phyloP scores from a whole-genome alignment of 2,888 invertebrate genomes.

The Synergus umbraculus region DNA sequence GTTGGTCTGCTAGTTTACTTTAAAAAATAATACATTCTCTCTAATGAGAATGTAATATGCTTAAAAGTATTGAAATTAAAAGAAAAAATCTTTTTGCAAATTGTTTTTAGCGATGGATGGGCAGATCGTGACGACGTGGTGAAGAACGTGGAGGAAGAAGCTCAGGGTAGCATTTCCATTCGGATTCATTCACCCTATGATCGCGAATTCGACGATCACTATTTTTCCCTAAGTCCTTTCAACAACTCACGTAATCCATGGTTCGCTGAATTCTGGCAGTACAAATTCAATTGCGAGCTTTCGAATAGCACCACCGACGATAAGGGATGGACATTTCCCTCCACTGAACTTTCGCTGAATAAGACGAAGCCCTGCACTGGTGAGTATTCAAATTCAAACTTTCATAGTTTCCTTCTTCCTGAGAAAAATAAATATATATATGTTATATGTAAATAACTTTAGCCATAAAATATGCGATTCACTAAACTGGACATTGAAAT shows the following conservation, averaged over 20 bases:
- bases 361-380: slow-evolving; percentile 62
- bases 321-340: slow-evolving; percentile 48
- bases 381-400: slow-evolving; percentile 49
- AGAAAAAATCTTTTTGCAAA: not conserved
- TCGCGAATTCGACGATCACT: slow-evolving; percentile 83
- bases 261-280: slow-evolving; percentile 89
- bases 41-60: too few relatives aligned
- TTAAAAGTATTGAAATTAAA: too few relatives aligned
- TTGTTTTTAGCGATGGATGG: slow-evolving; percentile 84
- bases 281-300: slow-evolving; percentile 82
- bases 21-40: too few relatives aligned
- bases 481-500: too few relatives aligned
- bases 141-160: slow-evolving; percentile 82
- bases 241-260: slow-evolving; percentile 85
- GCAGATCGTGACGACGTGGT: slow-evolving; percentile 87
- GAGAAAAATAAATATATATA: not conserved
- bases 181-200: slow-evolving; percentile 87
- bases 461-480: too few relatives aligned
- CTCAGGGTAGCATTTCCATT: slow-evolving; percentile 85
- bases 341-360: slow-evolving; percentile 46
- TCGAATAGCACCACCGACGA: slow-evolving; percentile 53
- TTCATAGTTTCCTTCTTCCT: not conserved
- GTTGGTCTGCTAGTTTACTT: too few relatives aligned
- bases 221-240: slow-evolving; percentile 82
- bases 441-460: not conserved